Conservation (phyloP, 2,797 vertebrate genomes). For the Pteropus rufus region DNA sequence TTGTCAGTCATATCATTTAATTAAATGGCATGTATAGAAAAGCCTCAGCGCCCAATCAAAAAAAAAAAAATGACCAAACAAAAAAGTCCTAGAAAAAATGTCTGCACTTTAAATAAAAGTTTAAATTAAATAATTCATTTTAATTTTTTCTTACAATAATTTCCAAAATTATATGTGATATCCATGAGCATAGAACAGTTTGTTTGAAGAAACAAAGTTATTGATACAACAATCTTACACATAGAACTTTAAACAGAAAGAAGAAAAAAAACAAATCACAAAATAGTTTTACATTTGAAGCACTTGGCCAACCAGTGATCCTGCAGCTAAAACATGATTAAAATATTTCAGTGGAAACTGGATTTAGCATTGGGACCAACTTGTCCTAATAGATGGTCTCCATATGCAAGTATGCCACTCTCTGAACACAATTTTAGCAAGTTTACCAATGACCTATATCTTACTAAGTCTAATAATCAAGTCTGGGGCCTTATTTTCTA, state of each 20-base stretch:
- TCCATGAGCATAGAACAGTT: background rate
- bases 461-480: background rate
- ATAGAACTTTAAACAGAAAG: background rate
- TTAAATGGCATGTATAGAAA: background rate
- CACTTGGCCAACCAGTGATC: background rate
- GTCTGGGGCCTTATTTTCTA: background rate
- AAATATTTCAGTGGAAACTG: background rate
- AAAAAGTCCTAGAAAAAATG: background rate
- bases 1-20: background rate
- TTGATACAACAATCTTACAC: background rate
- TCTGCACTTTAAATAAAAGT: background rate
- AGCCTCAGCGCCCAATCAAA: background rate
- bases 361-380: background rate
- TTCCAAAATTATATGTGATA: background rate
- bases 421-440: background rate
- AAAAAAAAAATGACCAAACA: background rate
- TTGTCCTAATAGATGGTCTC: background rate
- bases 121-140: background rate
- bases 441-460: background rate
- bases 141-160: background rate
- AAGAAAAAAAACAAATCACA: background rate
- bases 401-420: background rate
- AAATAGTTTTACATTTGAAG: background rate
- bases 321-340: background rate
- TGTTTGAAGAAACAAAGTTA: conserved; percentile 2